Conservation (phyloP, 2,113 vertebrate species). For the Chlorodrepanis virens region DNA sequence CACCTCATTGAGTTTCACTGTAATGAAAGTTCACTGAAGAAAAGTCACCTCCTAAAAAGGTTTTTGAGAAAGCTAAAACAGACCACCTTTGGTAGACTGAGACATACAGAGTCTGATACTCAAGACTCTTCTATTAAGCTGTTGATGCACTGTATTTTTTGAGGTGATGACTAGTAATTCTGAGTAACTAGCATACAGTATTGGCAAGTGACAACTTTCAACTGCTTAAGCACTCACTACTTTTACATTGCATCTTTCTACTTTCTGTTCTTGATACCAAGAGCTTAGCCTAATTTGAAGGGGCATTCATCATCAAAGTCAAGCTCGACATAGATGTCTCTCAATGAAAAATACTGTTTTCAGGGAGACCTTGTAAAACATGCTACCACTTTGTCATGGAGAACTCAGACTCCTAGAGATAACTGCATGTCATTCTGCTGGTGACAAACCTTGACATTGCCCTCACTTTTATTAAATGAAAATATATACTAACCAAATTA, state of each 20-base stretch:
- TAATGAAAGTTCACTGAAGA: background rate
- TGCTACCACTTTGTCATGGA: rapidly evolving
- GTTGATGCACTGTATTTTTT: background rate
- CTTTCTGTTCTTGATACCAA: background rate
- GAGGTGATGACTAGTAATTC: background rate
- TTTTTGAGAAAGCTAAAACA: background rate
- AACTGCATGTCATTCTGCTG: background rate
- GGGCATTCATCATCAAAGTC: rapidly evolving
- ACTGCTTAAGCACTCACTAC: background rate
- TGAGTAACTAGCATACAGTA: background rate
- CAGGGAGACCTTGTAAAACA: background rate
- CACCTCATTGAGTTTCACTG: background rate
- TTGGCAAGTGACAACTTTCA: background rate
- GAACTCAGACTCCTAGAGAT: background rate
- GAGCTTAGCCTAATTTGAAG: background rate
- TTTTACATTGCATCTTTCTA: background rate
- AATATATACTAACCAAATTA: background rate
- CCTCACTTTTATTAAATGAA: background rate
- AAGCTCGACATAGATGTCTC: background rate
- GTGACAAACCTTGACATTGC: background rate
- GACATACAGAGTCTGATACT: background rate
- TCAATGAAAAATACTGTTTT: background rate
- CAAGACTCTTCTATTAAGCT: background rate
- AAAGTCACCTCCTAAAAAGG: background rate
- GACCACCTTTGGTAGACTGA: background rate